Base-by-base conservation (phyloP, 2,888 invertebrate species). In the Erebia ligea region DNA sequence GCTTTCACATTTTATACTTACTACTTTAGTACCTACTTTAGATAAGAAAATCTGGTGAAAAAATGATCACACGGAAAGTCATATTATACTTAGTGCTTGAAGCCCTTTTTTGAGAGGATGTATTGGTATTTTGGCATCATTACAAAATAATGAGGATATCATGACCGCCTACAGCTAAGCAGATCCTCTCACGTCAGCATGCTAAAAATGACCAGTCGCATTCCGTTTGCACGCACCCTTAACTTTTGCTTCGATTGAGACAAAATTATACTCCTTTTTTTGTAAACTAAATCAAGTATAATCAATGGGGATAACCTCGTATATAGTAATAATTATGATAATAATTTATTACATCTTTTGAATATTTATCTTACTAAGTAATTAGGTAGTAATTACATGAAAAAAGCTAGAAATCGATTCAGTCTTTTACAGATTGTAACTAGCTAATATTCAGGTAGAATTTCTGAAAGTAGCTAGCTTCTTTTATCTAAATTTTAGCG, bases 141-240 rank as follows among this genome's bases (percentile, higher is more conserved):
- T 65, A 56, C 13, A 56, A 65, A 80, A 80, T 80, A 80, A 73
- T 48, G 77, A 74, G 76, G 76, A 79, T 82, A 81, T 80, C 84
- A 84, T 78, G 84, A 85, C 79, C 80, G 83, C 88, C 84, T 78
- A 72, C 76, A 83, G 85, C 82, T 74, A 45, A 73, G 73, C 68
- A 76, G 81, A 85, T 86, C 83, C 82, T 82, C 80, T 76, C 81
- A 80, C 81, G 79, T 78, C 78, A 79, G 72, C 75, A 70, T 64
- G 54, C 59, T 71, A 66, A 75, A 72, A 72, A 56, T 71, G 63
- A 71, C 70, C 74, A 74, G 75, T 70, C 71, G 65, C 72, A 74
- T 75, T 74, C 69, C 76, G 63, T 74, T 64, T 71, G 73, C 75
- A 73, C 73, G 76, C 74, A 73, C 74, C 75, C 76, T 74, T 76